phyloP scores from a whole-genome alignment of 2,888 invertebrate genomes.

The Plagodis pulveraria region DNA sequence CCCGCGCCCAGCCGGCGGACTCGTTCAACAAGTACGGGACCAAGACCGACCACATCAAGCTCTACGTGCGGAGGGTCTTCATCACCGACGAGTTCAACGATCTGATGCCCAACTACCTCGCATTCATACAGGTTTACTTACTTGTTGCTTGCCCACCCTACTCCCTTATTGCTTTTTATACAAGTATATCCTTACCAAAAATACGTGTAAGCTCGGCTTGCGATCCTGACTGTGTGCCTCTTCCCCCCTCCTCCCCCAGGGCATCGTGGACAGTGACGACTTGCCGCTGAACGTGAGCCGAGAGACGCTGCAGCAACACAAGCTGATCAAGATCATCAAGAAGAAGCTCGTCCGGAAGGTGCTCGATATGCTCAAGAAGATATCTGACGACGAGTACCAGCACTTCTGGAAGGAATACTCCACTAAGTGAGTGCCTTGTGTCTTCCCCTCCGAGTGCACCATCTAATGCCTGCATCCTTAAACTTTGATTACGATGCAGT shows the following conservation, averaged over 20 bases:
- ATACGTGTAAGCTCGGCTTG: no score
- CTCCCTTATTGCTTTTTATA: no score
- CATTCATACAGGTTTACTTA: constrained; percentile 95
- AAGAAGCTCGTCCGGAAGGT: constrained; percentile 99
- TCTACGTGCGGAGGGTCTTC: constrained; percentile 99
- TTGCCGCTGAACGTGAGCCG: constrained; percentile 98
- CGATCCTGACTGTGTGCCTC: no score
- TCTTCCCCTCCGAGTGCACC: no score
- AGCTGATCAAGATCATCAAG: constrained; percentile 99
- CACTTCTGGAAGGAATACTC: constrained; percentile 99
- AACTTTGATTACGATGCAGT: no score
- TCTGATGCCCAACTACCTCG: constrained; percentile 99
- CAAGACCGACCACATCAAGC: constrained; percentile 96
- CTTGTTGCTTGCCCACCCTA: no score
- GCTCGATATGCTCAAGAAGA: constrained; percentile 98
- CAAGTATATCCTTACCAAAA: no score
- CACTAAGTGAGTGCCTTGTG: constrained; percentile 91
- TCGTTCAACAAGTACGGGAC: constrained; percentile 98
- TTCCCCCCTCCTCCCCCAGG: no score
- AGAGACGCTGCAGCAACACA: constrained; percentile 99
- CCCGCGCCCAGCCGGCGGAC: constrained; percentile 95
- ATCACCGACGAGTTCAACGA: constrained; percentile 99
- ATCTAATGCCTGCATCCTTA: no score
- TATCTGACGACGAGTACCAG: constrained; percentile 94
- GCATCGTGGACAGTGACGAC: constrained; percentile 99